A percentile compares a stretch with the other conserved stretches of the same genome.
Conservation (phyloP, 2,113 vertebrate genomes). For the Ploceus nigricollis region DNA sequence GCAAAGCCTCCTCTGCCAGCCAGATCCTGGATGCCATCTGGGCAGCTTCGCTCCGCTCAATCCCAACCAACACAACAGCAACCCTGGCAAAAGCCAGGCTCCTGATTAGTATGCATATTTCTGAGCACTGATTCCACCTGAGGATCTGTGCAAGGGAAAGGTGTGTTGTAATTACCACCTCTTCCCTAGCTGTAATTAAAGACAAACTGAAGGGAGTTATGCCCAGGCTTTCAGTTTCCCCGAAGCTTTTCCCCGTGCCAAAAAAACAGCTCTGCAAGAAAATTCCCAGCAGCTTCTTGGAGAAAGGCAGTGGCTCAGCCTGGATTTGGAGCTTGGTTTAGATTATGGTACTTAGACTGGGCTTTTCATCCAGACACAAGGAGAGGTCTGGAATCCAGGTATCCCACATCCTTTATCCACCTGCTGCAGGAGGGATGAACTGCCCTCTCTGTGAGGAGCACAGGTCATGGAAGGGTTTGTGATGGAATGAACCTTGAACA, state of each 20-base stretch:
- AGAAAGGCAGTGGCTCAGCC: neutral
- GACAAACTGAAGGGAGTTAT: constrained; percentile 61
- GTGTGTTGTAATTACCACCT: constrained; percentile 50
- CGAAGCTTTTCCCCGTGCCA: constrained; percentile 60
- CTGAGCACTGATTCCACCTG: constrained; percentile 17
- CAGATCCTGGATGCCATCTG: neutral
- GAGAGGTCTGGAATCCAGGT: neutral
- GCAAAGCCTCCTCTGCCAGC: neutral
- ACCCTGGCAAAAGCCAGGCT: neutral
- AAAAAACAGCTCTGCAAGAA: neutral
- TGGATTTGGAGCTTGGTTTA: constrained; percentile 19
- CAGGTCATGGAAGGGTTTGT: neutral
- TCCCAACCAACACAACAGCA: constrained; percentile 15
- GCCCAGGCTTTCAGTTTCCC: constrained; percentile 26
- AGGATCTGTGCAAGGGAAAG: constrained; percentile 22
- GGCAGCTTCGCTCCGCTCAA: neutral
- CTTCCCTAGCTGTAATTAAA: constrained; percentile 69
- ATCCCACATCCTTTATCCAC: neutral
- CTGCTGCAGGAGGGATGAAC: neutral
- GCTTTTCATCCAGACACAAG: neutral
- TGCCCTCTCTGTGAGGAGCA: neutral
- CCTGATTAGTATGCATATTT: constrained; percentile 59
- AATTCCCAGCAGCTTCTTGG: constrained; percentile 53
- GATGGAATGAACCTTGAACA: neutral
- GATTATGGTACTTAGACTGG: neutral